Conservation (phyloP, 2,113 vertebrate species). For the cat (Felis catus) region F.catus_Fca126_mat1.0 CM031413.1:108097501-108098000, state of each 20-base stretch:
- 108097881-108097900: neutral
- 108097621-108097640: too few relatives aligned
- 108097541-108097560: neutral
- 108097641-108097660: too few relatives aligned
- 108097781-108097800: too few relatives aligned
- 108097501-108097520: neutral
- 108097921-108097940: neutral
- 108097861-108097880: neutral
- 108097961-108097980: neutral
- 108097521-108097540: neutral
- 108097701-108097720: too few relatives aligned
- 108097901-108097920: neutral
- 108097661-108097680: too few relatives aligned
- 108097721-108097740: too few relatives aligned
- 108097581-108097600: neutral
- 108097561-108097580: neutral
- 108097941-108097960: neutral
- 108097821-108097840: neutral
- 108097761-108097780: too few relatives aligned
- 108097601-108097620: neutral
- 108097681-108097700: too few relatives aligned
- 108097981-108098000: neutral
- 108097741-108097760: too few relatives aligned
- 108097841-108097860: neutral
- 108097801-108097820: too few relatives aligned